These are phyloP conservation scores for Pholis gunnellus DNA, from an alignment of 2,113 vertebrate genomes.

Conservation along the genomic window DNA sequence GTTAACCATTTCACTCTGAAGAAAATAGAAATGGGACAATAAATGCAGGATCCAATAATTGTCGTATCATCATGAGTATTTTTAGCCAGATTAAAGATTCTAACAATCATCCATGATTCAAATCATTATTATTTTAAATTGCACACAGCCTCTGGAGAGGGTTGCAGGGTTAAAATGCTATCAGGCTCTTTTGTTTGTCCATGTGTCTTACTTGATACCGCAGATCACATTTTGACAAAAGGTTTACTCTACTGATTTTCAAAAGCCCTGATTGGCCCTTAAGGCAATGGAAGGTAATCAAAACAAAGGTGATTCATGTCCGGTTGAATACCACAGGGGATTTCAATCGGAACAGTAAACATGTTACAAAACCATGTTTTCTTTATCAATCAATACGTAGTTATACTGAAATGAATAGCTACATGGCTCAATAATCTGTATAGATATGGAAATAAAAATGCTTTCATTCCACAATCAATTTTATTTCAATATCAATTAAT, in stretches of 20 bases:
- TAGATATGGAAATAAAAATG: not conserved
- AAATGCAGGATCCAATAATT: no score
- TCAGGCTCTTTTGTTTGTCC: not conserved
- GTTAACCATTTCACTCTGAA: not conserved
- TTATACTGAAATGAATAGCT: not conserved
- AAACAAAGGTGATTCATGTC: not conserved
- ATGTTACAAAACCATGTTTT: not conserved
- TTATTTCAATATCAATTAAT: not conserved
- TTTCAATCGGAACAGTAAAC: not conserved
- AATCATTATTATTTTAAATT: not conserved
- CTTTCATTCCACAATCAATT: not conserved
- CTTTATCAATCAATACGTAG: not conserved
- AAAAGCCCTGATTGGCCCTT: not conserved
- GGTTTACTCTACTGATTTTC: not conserved
- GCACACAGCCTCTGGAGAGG: not conserved
- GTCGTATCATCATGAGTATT: not conserved
- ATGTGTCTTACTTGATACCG: not conserved
- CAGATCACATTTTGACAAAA: not conserved
- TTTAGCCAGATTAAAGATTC: not conserved
- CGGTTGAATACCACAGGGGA: not conserved
- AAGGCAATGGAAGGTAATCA: not conserved
- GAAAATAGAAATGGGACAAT: not conserved
- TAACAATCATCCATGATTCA: not conserved
- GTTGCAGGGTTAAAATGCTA: not conserved
- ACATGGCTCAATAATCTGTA: not conserved